Percentiles rank a stretch among this genome's conserved stretches.
Evolutionary conservation across 2,797 vertebrate genomes (phyloP).

Genomic region (Ptychobarbus kaznakovi): DNA sequence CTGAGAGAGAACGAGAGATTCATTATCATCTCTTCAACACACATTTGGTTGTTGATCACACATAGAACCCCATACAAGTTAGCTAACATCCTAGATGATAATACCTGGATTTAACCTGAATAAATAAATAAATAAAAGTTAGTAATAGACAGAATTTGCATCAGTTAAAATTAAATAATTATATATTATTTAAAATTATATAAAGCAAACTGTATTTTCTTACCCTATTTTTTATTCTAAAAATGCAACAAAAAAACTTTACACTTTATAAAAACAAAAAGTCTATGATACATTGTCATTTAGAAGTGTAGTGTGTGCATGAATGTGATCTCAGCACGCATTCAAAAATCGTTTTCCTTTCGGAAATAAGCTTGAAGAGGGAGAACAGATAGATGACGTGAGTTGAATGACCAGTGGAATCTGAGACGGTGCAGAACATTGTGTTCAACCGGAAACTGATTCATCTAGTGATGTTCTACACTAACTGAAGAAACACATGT

Average conservation of each 20-base stretch:
- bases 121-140: background rate
- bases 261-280: background rate
- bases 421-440: constrained; percentile 12
- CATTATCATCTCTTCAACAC: background rate
- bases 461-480: background rate
- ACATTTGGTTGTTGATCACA: background rate
- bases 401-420: constrained; percentile 6
- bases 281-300: background rate
- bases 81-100: background rate
- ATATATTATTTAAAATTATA: background rate
- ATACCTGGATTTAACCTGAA: background rate
- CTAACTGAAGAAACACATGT: background rate
- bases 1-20: constrained; percentile 64
- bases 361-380: background rate
- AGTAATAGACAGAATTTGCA: background rate
- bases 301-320: background rate
- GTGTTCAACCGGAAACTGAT: constrained; percentile 6
- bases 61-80: background rate
- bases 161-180: background rate
- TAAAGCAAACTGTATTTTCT: background rate
- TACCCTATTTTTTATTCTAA: background rate
- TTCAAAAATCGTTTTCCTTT: constrained; percentile 2
- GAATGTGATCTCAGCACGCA: background rate
- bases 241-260: background rate
- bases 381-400: background rate